phyloP scores from a whole-genome alignment of 2,113 vertebrate genomes.

The Anser cygnoides region DNA sequence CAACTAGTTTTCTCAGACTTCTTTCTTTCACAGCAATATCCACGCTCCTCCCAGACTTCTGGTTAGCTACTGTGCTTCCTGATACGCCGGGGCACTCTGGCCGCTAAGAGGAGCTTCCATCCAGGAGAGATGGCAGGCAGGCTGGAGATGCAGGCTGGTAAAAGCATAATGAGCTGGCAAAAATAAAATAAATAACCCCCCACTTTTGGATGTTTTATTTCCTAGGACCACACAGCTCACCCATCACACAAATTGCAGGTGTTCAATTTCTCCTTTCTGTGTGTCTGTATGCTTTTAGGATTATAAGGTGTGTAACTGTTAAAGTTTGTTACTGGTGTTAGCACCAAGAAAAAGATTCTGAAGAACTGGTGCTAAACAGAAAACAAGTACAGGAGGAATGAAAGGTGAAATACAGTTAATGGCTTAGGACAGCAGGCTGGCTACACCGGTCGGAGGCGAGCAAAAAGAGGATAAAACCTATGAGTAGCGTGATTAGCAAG shows the following conservation, averaged over 20 bases:
- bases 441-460: background rate
- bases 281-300: background rate
- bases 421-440: background rate
- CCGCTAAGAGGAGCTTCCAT: background rate
- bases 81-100: background rate
- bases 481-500: background rate
- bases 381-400: background rate
- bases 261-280: background rate
- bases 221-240: background rate
- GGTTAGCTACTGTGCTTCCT: background rate
- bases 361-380: background rate
- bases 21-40: background rate
- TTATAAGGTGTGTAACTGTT: background rate
- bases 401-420: background rate
- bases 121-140: background rate
- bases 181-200: background rate
- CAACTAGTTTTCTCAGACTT: background rate
- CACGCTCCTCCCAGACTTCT: background rate
- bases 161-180: background rate
- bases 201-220: background rate
- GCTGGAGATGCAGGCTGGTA: background rate
- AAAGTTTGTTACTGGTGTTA: background rate
- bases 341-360: background rate
- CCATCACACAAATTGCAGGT: background rate
- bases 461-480: background rate